A percentile compares a stretch with the other conserved stretches of the same genome.
phyloP scores from a whole-genome alignment of 2,113 vertebrate genomes.

The Mungos mungo region DNA sequence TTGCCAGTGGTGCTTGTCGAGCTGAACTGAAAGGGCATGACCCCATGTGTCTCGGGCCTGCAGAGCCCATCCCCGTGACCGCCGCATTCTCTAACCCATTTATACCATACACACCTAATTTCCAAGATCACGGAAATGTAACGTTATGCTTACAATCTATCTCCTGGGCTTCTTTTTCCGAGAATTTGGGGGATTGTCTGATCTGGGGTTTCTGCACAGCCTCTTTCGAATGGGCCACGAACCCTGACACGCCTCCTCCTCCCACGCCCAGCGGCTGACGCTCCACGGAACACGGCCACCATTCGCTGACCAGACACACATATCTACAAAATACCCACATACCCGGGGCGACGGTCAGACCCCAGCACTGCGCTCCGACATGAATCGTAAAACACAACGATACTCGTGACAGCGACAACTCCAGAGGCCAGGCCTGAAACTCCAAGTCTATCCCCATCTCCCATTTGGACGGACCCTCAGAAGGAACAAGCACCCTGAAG shows the following conservation, averaged over 20 bases:
- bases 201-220: neutral
- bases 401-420: conserved; percentile 64
- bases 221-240: neutral
- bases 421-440: neutral
- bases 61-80: neutral
- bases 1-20: fast-evolving
- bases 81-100: fast-evolving
- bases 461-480: neutral
- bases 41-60: neutral
- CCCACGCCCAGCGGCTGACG: neutral
- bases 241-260: neutral
- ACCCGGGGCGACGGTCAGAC: neutral
- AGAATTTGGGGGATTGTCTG: neutral
- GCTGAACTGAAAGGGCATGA: neutral
- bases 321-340: neutral
- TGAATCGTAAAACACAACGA: conserved; percentile 67
- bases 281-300: neutral
- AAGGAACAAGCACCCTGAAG: neutral
- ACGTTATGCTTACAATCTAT: neutral
- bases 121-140: neutral
- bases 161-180: neutral
- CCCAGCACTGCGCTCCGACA: neutral
- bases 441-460: neutral
- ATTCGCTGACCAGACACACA: neutral
- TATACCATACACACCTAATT: neutral